Evolutionary conservation across 1,140 invertebrate species (phyloP), one percentile per base, ranked within the genome.

Genomic region (Drosophila guanche): DNA sequence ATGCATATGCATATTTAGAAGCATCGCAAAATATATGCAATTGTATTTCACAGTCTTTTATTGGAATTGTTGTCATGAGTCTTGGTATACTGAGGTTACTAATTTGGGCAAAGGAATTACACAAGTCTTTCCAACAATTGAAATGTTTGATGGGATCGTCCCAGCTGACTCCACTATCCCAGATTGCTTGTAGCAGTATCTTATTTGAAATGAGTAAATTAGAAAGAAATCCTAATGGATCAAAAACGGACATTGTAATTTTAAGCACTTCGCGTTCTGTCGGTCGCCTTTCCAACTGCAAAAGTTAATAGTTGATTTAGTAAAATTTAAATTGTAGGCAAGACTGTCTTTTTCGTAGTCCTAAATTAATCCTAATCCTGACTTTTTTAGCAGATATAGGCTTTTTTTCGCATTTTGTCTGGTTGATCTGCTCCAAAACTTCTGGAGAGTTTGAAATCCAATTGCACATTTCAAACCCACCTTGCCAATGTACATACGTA

Each of bases 391-490:
- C 8, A 10, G 16, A 22, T 25, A 25, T 5, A 4, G 25, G 5
- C 5, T 25, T 25, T 25, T 25, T 25, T 4, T 46, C 10, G 14
- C 12, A 27, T 29, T 8, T 37, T 47, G 6, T 51, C 16, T 8
- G 23, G 25, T 5, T 40, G n/a, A 56, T 25, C 23, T 16, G n/a
- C 22, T 63, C 33, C n/a, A 63, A 20, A 42, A 69, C 59, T 37
- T 69, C 59, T 20, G 25, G 8, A 5, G 45, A 62, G 14, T 69
- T 63, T 1, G 46, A 69, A 37, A 63, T 40, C n/a, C 52, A 69
- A 25, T 69, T 69, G 22, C 66, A 33, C 40, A 70, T 70, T n/a
- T 63, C 20, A 29, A 69, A 69, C 10, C 59, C 59, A 43, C 27
- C 52, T 25, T 20, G 42, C 47, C 45, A 43, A 20, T 62, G 58